phyloP scores from a whole-genome alignment of 2,888 invertebrate genomes.

The Seira ritae region DNA sequence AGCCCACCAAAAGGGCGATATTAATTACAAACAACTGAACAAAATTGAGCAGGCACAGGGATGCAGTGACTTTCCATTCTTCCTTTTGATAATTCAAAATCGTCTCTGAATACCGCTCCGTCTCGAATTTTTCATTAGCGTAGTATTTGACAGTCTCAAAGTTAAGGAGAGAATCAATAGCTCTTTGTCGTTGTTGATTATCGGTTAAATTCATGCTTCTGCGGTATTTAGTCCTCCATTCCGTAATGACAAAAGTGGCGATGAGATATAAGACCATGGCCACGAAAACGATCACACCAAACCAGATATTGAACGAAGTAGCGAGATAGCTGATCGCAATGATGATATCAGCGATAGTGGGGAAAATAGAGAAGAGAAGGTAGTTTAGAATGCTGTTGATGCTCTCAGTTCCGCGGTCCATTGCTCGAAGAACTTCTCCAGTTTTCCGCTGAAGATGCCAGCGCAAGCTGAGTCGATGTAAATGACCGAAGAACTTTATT shows the following conservation, averaged over 20 bases:
- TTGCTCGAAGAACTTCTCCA: constrained; percentile 95
- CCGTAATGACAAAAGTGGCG: constrained; percentile 94
- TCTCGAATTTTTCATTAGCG: constrained; percentile 95
- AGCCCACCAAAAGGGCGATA: constrained; percentile 89
- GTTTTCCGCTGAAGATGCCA: constrained; percentile 98
- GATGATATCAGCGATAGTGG: constrained; percentile 93
- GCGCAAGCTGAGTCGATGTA: constrained; percentile 91
- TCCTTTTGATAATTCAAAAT: constrained; percentile 77
- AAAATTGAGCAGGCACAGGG: constrained; percentile 92
- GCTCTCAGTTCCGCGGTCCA: constrained; percentile 98
- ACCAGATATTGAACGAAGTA: constrained; percentile 92
- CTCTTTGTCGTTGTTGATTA: constrained; percentile 92
- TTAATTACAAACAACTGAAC: constrained; percentile 94
- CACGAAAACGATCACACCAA: constrained; percentile 94
- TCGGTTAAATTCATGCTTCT: constrained; percentile 95
- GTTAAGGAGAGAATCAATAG: constrained; percentile 97
- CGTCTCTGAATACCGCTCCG: constrained; percentile 88
- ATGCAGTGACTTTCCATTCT: constrained; percentile 91
- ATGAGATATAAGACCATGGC: constrained; percentile 96
- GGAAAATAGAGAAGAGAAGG: constrained; percentile 93
- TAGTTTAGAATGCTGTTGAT: constrained; percentile 95
- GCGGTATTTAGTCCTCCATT: constrained; percentile 98
- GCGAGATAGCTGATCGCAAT: constrained; percentile 94
- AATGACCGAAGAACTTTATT: constrained; percentile 89
- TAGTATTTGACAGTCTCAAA: constrained; percentile 99